Base-by-base conservation (phyloP, 2,888 invertebrate genomes). In the Romanomermis culicivorax region DNA sequence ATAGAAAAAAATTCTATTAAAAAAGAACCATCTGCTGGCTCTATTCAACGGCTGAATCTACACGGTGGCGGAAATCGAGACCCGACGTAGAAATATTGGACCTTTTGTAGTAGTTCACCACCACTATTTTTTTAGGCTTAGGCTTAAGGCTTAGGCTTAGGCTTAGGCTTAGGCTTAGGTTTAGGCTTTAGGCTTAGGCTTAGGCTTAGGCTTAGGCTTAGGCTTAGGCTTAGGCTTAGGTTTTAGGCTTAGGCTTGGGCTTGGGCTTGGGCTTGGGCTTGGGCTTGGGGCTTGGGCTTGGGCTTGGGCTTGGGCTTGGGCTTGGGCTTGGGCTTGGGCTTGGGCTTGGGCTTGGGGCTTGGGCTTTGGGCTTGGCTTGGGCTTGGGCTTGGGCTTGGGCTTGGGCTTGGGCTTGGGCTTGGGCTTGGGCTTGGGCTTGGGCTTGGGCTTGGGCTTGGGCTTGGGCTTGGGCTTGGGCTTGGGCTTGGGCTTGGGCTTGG, bases 391-490 rank as follows among this genome's bases (percentile, higher is more conserved):
- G 49, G 58, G 55, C 48, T 58, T 56, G 47, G 58, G 55, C 55
- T 58, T 59, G 56, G 58, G 55, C 50, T 59, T 56, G 55, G 60
- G 55, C 53, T 60, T 56, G 56, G 57, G 51, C 50, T 60, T 56
- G 56, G 59, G 50, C 29, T 60, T 57, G 56, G 58, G 42, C 48
- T 58, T 57, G 47, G 58, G 56, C 55, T 58, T 59, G 29, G 58
- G 58, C 52, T 58, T 59, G 29, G 45, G 51, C 48, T 56, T 45
- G 23, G 56, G 56, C 49, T 54, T 56, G 20, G 56, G 43, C 45
- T 54, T 56, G 26, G 56, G 51, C 29, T 56, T 51, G n/a, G 56
- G 29, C 25, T 56, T 56, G 25, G 56, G 54, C 54, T 56, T 56
- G 36, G 56, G 56, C 54, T 56, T 56, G 20, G 54, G 56, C 54